Percentiles rank a stretch among this genome's conserved stretches.
phyloP scores from a whole-genome alignment of 2,113 vertebrate genomes.

The Ciconia maguari region DNA sequence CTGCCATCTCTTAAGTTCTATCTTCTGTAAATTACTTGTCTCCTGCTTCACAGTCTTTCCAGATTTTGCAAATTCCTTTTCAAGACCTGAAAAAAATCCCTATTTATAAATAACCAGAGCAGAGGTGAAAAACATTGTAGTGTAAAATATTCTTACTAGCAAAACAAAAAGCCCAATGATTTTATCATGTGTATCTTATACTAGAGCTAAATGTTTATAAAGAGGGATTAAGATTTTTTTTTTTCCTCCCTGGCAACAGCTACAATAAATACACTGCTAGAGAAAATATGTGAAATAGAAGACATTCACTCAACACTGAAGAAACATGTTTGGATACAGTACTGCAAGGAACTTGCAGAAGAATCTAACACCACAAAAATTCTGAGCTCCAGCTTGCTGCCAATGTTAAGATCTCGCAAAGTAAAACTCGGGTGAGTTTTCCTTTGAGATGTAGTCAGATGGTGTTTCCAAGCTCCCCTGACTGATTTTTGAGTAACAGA shows the following conservation, averaged over 20 bases:
- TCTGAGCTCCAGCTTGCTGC: neutral
- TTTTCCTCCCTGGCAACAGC: neutral
- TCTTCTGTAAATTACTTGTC: neutral
- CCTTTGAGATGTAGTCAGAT: neutral
- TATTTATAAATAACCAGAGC: neutral
- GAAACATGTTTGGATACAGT: neutral
- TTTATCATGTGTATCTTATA: neutral
- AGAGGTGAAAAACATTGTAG: neutral
- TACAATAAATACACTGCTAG: neutral
- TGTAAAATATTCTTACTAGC: neutral
- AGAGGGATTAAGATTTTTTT: neutral
- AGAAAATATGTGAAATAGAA: neutral
- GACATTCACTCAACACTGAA: neutral
- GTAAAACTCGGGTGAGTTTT: neutral
- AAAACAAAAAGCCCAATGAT: neutral
- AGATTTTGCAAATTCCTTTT: neutral
- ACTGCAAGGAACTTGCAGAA: neutral
- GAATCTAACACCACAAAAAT: neutral
- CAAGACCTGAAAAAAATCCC: neutral
- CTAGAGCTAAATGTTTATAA: neutral
- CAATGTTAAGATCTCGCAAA: neutral
- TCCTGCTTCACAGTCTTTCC: neutral
- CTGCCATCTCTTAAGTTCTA: neutral
- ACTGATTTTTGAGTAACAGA: neutral
- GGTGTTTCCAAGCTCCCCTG: neutral